A percentile compares a stretch with the other conserved stretches of the same genome.
Evolutionary conservation across 2,113 vertebrate genomes (phyloP).

Genomic region (Rhegmatorhina hoffmannsi): DNA sequence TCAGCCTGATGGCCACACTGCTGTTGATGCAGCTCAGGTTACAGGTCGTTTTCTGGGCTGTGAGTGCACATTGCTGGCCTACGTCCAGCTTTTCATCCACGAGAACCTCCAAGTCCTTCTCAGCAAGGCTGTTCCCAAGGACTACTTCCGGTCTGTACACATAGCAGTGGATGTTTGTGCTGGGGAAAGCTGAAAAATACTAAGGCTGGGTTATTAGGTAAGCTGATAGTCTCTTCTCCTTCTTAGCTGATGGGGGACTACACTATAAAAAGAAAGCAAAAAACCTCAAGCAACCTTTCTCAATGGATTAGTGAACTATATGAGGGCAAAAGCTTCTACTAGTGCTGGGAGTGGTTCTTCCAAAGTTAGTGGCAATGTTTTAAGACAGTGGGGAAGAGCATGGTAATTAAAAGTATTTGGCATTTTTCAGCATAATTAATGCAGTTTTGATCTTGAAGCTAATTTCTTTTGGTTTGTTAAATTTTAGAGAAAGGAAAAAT

Average conservation of each 20-base stretch:
- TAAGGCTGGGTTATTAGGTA: not conserved
- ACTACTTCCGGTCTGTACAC: not conserved
- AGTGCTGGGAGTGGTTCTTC: not conserved
- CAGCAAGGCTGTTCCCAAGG: not conserved
- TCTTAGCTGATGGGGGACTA: not conserved
- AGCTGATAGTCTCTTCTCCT: not conserved
- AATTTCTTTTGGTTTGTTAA: not conserved
- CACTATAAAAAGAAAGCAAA: fast-evolving
- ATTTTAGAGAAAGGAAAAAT: not conserved
- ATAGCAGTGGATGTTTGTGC: not conserved
- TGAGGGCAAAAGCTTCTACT: not conserved
- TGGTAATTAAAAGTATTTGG: not conserved
- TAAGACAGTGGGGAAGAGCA: not conserved
- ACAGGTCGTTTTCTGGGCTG: not conserved
- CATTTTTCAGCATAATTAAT: not conserved
- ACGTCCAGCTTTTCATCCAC: not conserved
- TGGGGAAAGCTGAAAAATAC: not conserved
- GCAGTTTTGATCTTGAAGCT: not conserved
- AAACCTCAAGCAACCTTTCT: not conserved
- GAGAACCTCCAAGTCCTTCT: not conserved
- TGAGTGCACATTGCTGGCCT: not conserved
- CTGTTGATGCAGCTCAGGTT: not conserved
- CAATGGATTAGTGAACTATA: not conserved
- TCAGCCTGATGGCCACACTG: not conserved
- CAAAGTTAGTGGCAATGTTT: not conserved